A percentile compares a stretch with the other conserved stretches of the same genome.
Conservation (phyloP, 2,113 vertebrate genomes). For the Microcebus jonahi region DNA sequence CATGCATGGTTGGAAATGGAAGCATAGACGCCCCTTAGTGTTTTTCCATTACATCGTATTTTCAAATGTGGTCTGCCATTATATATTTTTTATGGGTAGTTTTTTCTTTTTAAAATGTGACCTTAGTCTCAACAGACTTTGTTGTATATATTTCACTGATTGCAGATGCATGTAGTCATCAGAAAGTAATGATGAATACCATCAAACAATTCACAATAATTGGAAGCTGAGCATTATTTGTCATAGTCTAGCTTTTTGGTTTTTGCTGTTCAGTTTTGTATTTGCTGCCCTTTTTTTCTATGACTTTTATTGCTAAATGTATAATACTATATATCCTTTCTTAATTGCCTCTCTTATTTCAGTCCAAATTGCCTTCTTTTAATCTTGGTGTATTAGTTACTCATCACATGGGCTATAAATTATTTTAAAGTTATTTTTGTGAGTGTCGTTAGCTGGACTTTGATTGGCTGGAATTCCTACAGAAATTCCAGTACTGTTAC, state of each 20-base stretch:
- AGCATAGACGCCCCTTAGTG: background rate
- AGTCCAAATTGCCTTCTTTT: slow-evolving; percentile 16
- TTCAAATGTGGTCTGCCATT: slow-evolving; percentile 31
- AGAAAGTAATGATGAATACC: background rate
- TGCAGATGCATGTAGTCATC: background rate
- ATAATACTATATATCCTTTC: background rate
- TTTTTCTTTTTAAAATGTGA: slow-evolving; percentile 39
- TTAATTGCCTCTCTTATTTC: slow-evolving; percentile 14
- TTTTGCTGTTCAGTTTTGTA: background rate
- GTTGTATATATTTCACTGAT: background rate
- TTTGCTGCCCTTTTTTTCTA: background rate
- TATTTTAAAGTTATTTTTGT: background rate
- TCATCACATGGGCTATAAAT: slow-evolving; percentile 31
- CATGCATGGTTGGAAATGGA: background rate
- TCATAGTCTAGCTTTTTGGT: background rate
- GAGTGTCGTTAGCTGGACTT: background rate
- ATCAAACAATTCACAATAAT: background rate
- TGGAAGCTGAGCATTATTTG: background rate
- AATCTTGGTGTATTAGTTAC: slow-evolving; percentile 18
- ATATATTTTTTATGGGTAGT: background rate
- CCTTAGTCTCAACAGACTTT: background rate
- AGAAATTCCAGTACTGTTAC: background rate
- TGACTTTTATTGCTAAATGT: slow-evolving; percentile 12
- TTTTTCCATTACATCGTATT: background rate
- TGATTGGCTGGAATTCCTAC: background rate